phyloP scores from a whole-genome alignment of 2,888 invertebrate species.

The Arctia plantaginis region DNA sequence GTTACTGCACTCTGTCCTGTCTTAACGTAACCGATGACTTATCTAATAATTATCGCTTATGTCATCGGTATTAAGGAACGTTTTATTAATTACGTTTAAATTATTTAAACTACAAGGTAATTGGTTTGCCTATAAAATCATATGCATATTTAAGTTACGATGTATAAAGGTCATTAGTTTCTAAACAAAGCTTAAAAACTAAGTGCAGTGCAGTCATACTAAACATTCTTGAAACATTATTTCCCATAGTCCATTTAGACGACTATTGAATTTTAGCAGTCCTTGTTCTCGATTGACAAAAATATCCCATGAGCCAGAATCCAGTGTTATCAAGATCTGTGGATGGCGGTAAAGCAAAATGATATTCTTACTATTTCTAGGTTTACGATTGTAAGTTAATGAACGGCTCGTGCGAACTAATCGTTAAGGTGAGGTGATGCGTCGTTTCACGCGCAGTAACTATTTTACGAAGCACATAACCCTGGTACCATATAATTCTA shows the following conservation, averaged over 20 bases:
- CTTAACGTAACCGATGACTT: no score
- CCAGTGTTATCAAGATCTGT: constrained; percentile 42
- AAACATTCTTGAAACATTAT: constrained; percentile 39
- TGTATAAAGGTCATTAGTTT: constrained; percentile 20
- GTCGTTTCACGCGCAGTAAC: constrained; percentile 29
- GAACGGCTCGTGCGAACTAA: constrained; percentile 41
- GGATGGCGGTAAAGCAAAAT: constrained; percentile 34
- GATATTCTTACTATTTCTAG: constrained; percentile 46
- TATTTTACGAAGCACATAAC: constrained; percentile 35
- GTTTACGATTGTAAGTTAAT: constrained; percentile 46
- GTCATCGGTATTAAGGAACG: background rate
- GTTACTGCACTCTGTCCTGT: constrained; percentile 50
- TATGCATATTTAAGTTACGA: constrained; percentile 8
- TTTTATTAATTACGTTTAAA: background rate
- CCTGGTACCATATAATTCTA: background rate
- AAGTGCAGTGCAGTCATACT: constrained; percentile 37
- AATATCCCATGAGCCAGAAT: constrained; percentile 45
- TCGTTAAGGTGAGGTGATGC: constrained; percentile 24
- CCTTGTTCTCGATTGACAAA: constrained; percentile 49
- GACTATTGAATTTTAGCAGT: constrained; percentile 40
- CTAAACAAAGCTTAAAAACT: constrained; percentile 31
- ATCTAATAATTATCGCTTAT: background rate
- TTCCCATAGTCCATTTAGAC: constrained; percentile 43
- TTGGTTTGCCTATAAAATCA: constrained; percentile 13
- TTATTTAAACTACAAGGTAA: constrained; percentile 10